Base-by-base conservation (phyloP, 1,140 invertebrate species). In the Ctenoplectra terminalis region DNA sequence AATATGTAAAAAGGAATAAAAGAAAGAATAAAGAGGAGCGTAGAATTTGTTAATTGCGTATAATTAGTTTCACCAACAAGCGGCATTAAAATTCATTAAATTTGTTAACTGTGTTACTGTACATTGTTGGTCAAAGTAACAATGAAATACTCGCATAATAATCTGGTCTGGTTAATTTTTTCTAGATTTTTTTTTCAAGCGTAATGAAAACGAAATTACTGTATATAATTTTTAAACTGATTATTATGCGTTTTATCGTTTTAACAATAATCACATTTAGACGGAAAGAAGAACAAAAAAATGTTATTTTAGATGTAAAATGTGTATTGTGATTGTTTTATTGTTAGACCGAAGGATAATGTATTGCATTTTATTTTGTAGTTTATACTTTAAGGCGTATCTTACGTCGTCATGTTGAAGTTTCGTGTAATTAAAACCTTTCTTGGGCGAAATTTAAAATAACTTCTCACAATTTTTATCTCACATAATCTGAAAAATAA, bases 311-410 rank as follows among this genome's bases (percentile, higher is more conserved):
- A 61, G 9, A 4, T 48, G 17, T 15, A 46, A 64, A 78, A 63
- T n/a, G 56, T 82, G 64, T 50, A 76, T 75, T 69, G 54, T 69
- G 73, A 76, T 81, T 2, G 50, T 60, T 81, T 60, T n/a, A 23
- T 52, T 52, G 48, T 26, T 81, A 76, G 54, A 77, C 26, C 29
- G 64, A 52, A 60, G 6, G 31, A 46, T 52, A 50, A 50, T n/a
- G 26, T 40, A 9, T 43, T 29, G 58, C 48, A 48, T 54, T 78
- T 54, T 64, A 29, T 40, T 61, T 52, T 50, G 43, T 48, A 67
- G 31, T 34, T 46, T 81, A 43, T 73, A 20, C 34, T 76, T 46
- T 40, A 8, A 1, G 11, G 4, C 13, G 37, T 63, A 26, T 23
- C 20, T 43, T 17, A 23, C 54, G 7, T 40, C 29, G 46, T 63